Base-by-base conservation (phyloP, 2,888 invertebrate genomes). In the Stenodera caucasica region DNA sequence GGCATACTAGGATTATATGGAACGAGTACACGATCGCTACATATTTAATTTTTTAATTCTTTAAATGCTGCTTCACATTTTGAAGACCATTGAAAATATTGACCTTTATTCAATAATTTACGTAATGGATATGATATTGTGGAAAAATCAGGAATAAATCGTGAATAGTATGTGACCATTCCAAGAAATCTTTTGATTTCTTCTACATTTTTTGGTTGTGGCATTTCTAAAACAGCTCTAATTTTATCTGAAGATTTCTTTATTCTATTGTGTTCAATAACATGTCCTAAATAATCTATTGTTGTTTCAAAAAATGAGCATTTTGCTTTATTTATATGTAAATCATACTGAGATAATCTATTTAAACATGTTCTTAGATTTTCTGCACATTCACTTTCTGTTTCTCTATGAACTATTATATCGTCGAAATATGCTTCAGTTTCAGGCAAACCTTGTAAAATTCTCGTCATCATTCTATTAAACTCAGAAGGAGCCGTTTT, bases 401-500 rank as follows among this genome's bases (percentile, higher is more conserved):
- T 65, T 35, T 45, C 15, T 2, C 66, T 66, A 53, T 66, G 63
- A 15, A 65, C 53, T 11, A 71, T 57, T 14, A 71, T 58, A 35
- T 69, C 66, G 26, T 70, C 63, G 14, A 66, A 65, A 57, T 65
- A 71, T 29, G 62, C 53, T 14, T 53, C 61, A 4, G 62, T 60
- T 29, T 67, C 65, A 15, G 50, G 52, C 14, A 70, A 37, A 2
- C 57, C 67, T 9, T 55, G 18, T 15, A 71, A 61, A 33, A 67
- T 63, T 60, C 65, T 63, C 23, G 65, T 62, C 7, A 72, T 63
- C 21, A 66, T 56, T 55, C 61, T 56, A 52, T 71, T 63, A 52
- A 70, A 71, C 58, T 68, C 66, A 1, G 65, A 56, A n/a, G 68
- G 67, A 7, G 71, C 66, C 12, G 67, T 65, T 64, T 68, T 11